Evolutionary conservation across 1,140 invertebrate genomes (phyloP).

Genomic region (Drosophila ercepeae): DNA sequence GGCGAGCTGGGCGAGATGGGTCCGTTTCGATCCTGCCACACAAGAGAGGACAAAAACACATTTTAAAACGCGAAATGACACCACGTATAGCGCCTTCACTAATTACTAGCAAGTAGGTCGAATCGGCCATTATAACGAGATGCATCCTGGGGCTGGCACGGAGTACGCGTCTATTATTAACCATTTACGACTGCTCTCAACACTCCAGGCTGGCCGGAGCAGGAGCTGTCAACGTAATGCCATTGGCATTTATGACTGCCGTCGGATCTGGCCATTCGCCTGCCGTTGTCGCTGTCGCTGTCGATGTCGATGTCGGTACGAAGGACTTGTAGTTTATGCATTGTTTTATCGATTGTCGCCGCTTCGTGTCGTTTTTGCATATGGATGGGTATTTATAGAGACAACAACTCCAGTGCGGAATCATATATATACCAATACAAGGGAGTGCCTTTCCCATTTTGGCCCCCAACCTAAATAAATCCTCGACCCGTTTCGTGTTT

Average conservation of each 20-base stretch:
- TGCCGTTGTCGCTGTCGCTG: constrained; percentile 33
- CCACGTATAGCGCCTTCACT: background rate
- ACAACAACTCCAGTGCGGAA: constrained; percentile 26
- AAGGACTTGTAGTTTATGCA: constrained; percentile 76
- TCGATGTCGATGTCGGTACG: constrained; percentile 50
- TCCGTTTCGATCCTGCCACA: constrained; percentile 81
- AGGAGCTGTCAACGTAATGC: constrained; percentile 70
- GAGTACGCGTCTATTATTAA: constrained; percentile 21
- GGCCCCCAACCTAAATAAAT: background rate
- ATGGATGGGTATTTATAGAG: constrained; percentile 65
- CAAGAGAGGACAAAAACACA: background rate
- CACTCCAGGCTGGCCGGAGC: constrained; percentile 52
- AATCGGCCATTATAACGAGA: constrained; percentile 72
- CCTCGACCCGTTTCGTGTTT: constrained; percentile 57
- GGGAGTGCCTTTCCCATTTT: background rate
- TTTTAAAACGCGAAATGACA: background rate
- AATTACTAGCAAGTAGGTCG: constrained; percentile 70
- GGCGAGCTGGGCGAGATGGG: constrained; percentile 81
- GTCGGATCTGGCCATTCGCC: constrained; percentile 24
- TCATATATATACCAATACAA: constrained; percentile 4
- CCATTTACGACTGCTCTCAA: constrained; percentile 61
- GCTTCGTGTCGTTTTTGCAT: constrained; percentile 57
- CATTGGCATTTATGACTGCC: constrained; percentile 71
- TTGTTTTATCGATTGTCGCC: constrained; percentile 81
- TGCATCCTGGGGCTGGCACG: constrained; percentile 57